Evolutionary conservation across 2,888 invertebrate genomes (phyloP).

Genomic region (Vandiemenella viatica): DNA sequence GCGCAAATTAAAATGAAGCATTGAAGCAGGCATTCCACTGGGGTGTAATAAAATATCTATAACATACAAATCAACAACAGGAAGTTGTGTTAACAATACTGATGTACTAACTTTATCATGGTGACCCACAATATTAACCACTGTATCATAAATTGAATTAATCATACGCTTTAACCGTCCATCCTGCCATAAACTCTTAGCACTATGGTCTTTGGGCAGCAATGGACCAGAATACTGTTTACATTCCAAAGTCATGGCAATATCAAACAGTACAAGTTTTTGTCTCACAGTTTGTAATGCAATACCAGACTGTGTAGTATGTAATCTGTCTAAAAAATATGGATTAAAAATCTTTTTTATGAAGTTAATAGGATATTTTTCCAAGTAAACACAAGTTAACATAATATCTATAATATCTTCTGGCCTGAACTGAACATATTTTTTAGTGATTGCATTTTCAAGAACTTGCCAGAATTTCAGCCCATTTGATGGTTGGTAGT

Average conservation of each 20-base stretch:
- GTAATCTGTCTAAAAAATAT: constrained; percentile 42
- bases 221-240: constrained; percentile 40
- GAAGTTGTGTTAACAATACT: constrained; percentile 38
- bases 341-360: constrained; percentile 41
- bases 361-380: constrained; percentile 44
- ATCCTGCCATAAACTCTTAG: constrained; percentile 37
- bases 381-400: constrained; percentile 45
- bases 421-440: constrained; percentile 39
- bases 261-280: constrained; percentile 45
- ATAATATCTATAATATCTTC: constrained; percentile 43
- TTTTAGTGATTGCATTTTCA: constrained; percentile 37
- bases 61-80: constrained; percentile 40
- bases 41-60: constrained; percentile 45
- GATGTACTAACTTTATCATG: constrained; percentile 33
- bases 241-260: constrained; percentile 46
- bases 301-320: constrained; percentile 27
- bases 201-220: constrained; percentile 36
- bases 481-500: constrained; percentile 36
- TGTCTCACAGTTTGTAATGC: constrained; percentile 27
- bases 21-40: constrained; percentile 23
- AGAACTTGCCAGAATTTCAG: constrained; percentile 39
- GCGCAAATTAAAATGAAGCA: constrained; percentile 33
- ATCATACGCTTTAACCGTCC: constrained; percentile 36
- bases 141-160: constrained; percentile 30
- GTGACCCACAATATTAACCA: constrained; percentile 33